These are phyloP conservation scores for Pteropus rufus DNA, from an alignment of 2,797 vertebrate genomes.

Conservation along the genomic window DNA sequence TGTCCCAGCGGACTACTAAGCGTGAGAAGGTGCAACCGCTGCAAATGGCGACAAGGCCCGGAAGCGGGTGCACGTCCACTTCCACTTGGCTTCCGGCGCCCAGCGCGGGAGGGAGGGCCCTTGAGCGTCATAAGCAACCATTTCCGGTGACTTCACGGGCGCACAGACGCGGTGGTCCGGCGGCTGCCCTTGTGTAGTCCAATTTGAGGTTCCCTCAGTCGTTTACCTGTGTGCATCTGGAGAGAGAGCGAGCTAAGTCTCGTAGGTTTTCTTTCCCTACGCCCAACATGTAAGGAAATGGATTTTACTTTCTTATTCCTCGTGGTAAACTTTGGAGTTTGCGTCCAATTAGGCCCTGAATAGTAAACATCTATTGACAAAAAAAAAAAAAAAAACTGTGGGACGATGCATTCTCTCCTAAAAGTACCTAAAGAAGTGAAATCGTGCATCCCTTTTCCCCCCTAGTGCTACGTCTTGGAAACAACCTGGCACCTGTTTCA, in stretches of 20 bases:
- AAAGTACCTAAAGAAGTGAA: neutral
- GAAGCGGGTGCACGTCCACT: slow-evolving; percentile 33
- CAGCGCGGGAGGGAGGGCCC: neutral
- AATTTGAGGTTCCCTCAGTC: fast-evolving
- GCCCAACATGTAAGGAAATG: neutral
- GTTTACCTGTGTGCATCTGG: fast-evolving
- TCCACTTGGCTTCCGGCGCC: slow-evolving; percentile 42
- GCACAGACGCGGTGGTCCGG: fast-evolving
- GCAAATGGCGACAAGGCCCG: slow-evolving; percentile 70
- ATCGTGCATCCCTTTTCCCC: neutral
- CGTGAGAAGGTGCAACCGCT: neutral
- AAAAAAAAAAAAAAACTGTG: neutral
- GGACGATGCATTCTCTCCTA: neutral
- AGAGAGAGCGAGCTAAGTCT: fast-evolving
- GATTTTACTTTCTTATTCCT: neutral
- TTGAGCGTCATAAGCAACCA: neutral
- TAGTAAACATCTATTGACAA: neutral
- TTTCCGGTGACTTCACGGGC: slow-evolving; percentile 37
- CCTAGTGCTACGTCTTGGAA: neutral
- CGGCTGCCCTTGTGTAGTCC: fast-evolving
- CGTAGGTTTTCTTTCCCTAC: neutral
- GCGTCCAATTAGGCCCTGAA: neutral
- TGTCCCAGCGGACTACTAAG: neutral
- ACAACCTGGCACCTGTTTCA: neutral
- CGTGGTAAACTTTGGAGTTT: neutral